Evolutionary conservation across 2,888 invertebrate species (phyloP).

Genomic region (Timema podura): DNA sequence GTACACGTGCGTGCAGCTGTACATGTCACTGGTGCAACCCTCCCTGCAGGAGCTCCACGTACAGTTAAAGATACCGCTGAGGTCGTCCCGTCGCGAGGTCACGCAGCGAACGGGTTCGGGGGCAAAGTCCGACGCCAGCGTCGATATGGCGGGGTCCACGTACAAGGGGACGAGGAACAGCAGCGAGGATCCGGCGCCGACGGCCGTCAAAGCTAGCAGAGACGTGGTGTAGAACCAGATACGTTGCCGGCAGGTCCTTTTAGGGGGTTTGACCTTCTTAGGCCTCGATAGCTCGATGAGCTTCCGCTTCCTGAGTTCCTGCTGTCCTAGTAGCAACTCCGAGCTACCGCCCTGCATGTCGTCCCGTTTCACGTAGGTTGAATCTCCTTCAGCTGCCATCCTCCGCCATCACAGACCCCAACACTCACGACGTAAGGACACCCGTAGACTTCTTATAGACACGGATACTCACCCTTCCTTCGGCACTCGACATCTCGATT

Average conservation of each 20-base stretch:
- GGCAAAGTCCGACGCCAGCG: slow-evolving; percentile 60
- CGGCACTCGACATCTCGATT: too few relatives aligned
- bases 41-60: slow-evolving; percentile 77
- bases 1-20: slow-evolving; percentile 63
- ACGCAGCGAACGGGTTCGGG: slow-evolving; percentile 69
- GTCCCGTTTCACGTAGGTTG: background rate
- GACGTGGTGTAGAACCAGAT: slow-evolving; percentile 68
- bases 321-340: slow-evolving; percentile 72
- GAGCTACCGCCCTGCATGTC: slow-evolving; percentile 70
- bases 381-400: too few relatives aligned
- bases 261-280: slow-evolving; percentile 45
- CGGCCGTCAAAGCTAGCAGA: slow-evolving; percentile 64
- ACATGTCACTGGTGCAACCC: slow-evolving; percentile 75
- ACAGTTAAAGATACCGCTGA: slow-evolving; percentile 71
- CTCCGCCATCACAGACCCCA: too few relatives aligned
- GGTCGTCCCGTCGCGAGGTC: slow-evolving; percentile 65
- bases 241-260: slow-evolving; percentile 61
- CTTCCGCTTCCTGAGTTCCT: slow-evolving; percentile 61
- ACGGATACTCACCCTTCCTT: too few relatives aligned
- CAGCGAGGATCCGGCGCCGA: slow-evolving; percentile 66
- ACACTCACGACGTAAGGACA: too few relatives aligned
- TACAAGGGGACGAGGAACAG: slow-evolving; percentile 70
- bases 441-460: too few relatives aligned
- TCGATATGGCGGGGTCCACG: slow-evolving; percentile 63
- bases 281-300: slow-evolving; percentile 54